Evolutionary conservation across 2,888 invertebrate genomes (phyloP).

Genomic region (Eristalinus sepulchralis): DNA sequence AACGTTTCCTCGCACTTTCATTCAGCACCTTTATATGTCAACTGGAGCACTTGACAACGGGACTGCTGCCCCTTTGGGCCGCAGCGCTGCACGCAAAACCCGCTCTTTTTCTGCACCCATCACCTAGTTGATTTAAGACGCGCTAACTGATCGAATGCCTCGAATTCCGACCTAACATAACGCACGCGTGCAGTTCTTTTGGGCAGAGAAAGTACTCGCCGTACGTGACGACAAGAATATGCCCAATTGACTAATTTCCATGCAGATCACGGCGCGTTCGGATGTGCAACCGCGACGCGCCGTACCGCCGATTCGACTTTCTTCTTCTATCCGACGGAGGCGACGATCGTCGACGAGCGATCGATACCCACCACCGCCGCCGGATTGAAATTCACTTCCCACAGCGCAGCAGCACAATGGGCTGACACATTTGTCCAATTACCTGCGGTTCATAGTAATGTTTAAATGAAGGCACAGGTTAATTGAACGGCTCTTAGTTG

Average conservation of each 20-base stretch:
- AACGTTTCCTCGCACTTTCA: constrained; percentile 41
- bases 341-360: constrained; percentile 23
- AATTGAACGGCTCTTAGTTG: constrained; percentile 64
- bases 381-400: constrained; percentile 63
- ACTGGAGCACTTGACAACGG: constrained; percentile 22
- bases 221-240: constrained; percentile 65
- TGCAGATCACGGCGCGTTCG: constrained; percentile 60
- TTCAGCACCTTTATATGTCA: constrained; percentile 38
- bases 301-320: constrained; percentile 49
- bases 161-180: constrained; percentile 57
- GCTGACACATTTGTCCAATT: constrained; percentile 67
- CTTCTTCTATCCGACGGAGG: constrained; percentile 23
- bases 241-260: constrained; percentile 58
- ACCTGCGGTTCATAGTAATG: constrained; percentile 48
- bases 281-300: constrained; percentile 48
- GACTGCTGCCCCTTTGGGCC: background rate
- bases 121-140: constrained; percentile 21
- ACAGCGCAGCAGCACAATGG: constrained; percentile 25
- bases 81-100: background rate
- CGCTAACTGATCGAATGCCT: constrained; percentile 5
- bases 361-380: constrained; percentile 34
- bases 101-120: constrained; percentile 9
- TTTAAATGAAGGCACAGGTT: constrained; percentile 54
- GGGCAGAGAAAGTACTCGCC: constrained; percentile 63
- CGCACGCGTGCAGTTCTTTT: constrained; percentile 51